These are phyloP conservation scores for Platysternon megacephalum DNA, from an alignment of 2,113 vertebrate genomes.

Conservation along the genomic window DNA sequence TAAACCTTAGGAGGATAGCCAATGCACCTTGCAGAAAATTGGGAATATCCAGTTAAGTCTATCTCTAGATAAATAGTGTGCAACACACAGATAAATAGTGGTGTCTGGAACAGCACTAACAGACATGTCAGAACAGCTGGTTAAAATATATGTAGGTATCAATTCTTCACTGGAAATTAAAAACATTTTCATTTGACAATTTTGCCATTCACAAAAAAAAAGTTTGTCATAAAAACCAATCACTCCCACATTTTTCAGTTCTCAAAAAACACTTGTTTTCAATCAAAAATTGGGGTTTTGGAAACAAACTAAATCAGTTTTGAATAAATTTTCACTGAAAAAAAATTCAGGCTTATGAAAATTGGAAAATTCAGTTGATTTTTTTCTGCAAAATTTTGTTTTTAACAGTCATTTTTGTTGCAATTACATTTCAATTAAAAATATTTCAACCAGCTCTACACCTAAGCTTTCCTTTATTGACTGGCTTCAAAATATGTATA, in stretches of 20 bases:
- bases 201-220: no score
- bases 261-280: neutral
- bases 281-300: neutral
- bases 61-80: neutral
- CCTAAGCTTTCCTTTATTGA: neutral
- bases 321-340: accelerated
- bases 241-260: no score
- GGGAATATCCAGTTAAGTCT: neutral
- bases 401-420: neutral
- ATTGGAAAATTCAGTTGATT: neutral
- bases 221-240: no score
- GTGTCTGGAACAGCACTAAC: neutral
- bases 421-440: neutral
- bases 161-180: no score
- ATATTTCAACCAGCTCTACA: neutral
- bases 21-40: neutral
- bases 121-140: neutral
- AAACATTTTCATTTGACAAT: no score
- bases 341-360: neutral
- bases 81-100: neutral
- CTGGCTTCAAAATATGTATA: neutral
- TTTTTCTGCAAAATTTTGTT: neutral
- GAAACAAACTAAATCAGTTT: accelerated
- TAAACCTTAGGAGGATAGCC: neutral
- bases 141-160: neutral